Conservation (phyloP, 2,888 invertebrate species). For the Prenolepis imparis region DNA sequence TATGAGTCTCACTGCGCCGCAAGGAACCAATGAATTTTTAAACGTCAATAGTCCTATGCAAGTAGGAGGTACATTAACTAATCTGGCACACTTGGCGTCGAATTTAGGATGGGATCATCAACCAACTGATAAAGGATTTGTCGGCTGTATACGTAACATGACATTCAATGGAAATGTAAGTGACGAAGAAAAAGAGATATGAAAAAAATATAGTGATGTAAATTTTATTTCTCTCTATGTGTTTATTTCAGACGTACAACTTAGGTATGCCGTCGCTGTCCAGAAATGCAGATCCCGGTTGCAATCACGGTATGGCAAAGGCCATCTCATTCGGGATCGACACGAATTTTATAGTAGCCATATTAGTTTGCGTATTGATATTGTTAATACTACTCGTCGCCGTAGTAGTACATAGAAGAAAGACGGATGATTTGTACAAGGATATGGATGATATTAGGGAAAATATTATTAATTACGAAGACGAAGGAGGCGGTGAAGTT, state of each 20-base stretch:
- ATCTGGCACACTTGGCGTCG: conserved; percentile 89
- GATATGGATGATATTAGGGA: conserved; percentile 98
- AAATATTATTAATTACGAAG: conserved; percentile 98
- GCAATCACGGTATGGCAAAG: conserved; percentile 91
- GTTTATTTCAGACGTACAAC: conserved; percentile 91
- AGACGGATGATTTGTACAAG: conserved; percentile 95
- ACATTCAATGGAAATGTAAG: conserved; percentile 92
- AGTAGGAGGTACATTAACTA: conserved; percentile 92
- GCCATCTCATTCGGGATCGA: conserved; percentile 94
- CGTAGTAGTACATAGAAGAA: conserved; percentile 95
- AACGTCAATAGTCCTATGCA: conserved; percentile 96
- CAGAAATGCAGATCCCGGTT: conserved; percentile 91
- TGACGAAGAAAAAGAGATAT: conserved; percentile 27
- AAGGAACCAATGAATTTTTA: conserved; percentile 91
- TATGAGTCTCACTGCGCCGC: conserved; percentile 90
- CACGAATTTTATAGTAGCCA: conserved; percentile 95
- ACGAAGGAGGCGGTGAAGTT: conserved; percentile 99
- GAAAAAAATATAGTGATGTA: background rate
- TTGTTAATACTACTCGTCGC: conserved; percentile 94
- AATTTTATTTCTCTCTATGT: background rate
- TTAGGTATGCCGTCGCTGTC: conserved; percentile 93
- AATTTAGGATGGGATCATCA: conserved; percentile 90
- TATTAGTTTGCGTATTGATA: conserved; percentile 95
- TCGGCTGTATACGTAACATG: conserved; percentile 96
- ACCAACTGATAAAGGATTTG: conserved; percentile 91